phyloP scores from a whole-genome alignment of 2,888 invertebrate genomes.

The Noctua janthina region DNA sequence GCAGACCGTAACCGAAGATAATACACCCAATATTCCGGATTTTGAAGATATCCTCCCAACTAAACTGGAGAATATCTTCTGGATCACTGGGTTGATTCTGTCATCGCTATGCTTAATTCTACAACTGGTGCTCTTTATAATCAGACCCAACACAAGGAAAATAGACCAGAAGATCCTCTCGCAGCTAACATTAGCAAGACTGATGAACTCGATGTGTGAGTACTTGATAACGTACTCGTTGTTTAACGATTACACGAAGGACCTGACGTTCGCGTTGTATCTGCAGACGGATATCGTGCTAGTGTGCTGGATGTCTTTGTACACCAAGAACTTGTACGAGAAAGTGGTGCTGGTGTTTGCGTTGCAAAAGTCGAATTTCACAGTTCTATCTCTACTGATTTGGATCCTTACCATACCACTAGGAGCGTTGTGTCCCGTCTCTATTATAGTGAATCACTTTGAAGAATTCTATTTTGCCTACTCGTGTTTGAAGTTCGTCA shows the following conservation, averaged over 20 bases:
- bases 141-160: slow-evolving; percentile 75
- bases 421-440: slow-evolving; percentile 68
- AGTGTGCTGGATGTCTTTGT: slow-evolving; percentile 81
- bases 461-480: slow-evolving; percentile 68
- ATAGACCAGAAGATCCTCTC: slow-evolving; percentile 78
- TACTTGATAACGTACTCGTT: slow-evolving; percentile 61
- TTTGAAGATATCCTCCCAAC: not conserved
- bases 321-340: slow-evolving; percentile 81
- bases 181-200: slow-evolving; percentile 77
- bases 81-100: slow-evolving; percentile 74
- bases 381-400: slow-evolving; percentile 65
- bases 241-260: slow-evolving; percentile 25
- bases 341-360: slow-evolving; percentile 80
- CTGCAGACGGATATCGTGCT: slow-evolving; percentile 77
- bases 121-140: slow-evolving; percentile 70
- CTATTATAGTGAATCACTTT: slow-evolving; percentile 18
- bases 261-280: slow-evolving; percentile 69
- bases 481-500: slow-evolving; percentile 74
- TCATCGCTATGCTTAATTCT: slow-evolving; percentile 73
- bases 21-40: slow-evolving; percentile 1
- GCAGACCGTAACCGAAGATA: slow-evolving; percentile 26
- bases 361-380: slow-evolving; percentile 67
- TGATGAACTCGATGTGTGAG: slow-evolving; percentile 75
- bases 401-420: slow-evolving; percentile 75
- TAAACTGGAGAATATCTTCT: slow-evolving; percentile 51